Conservation (phyloP, 1,140 invertebrate species). For the Anthonomus grandis region DNA sequence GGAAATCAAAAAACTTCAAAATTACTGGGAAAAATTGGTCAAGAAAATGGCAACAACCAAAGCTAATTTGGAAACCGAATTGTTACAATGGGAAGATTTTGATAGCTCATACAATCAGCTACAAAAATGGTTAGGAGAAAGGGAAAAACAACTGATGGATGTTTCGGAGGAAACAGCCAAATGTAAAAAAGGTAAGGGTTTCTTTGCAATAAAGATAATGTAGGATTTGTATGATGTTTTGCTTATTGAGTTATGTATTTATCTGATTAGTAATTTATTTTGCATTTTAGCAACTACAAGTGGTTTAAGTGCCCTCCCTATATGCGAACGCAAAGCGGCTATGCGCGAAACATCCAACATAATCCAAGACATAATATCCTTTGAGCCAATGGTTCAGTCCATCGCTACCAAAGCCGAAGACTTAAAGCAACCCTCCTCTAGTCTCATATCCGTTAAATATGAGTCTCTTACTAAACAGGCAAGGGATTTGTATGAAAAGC, state of each 20-base stretch:
- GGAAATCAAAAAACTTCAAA: slow-evolving; percentile 87
- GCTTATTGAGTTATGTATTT: too few relatives aligned
- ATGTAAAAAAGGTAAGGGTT: slow-evolving; percentile 66
- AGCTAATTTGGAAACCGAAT: slow-evolving; percentile 85
- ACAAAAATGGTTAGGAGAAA: slow-evolving; percentile 92
- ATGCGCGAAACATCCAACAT: slow-evolving; percentile 89
- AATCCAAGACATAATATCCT: slow-evolving; percentile 90
- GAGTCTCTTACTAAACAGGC: slow-evolving; percentile 86
- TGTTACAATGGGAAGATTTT: slow-evolving; percentile 94
- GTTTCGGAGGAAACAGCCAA: slow-evolving; percentile 83
- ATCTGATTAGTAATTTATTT: too few relatives aligned
- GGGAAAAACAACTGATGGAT: slow-evolving; percentile 91
- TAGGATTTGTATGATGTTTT: too few relatives aligned
- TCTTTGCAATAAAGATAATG: too few relatives aligned
- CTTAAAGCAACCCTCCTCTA: slow-evolving; percentile 77
- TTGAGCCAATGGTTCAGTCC: slow-evolving; percentile 93
- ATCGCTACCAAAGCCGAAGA: slow-evolving; percentile 88
- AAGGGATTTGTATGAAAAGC: slow-evolving; percentile 84
- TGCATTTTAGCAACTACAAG: too few relatives aligned
- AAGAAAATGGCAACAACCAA: slow-evolving; percentile 91
- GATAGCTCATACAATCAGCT: slow-evolving; percentile 87
- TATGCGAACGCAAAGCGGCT: slow-evolving; percentile 82
- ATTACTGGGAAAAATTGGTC: slow-evolving; percentile 87
- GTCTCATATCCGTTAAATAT: slow-evolving; percentile 87
- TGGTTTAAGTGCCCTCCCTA: slow-evolving; percentile 72